Conservation (phyloP, 2,113 vertebrate species). For the Mugil cephalus region DNA sequence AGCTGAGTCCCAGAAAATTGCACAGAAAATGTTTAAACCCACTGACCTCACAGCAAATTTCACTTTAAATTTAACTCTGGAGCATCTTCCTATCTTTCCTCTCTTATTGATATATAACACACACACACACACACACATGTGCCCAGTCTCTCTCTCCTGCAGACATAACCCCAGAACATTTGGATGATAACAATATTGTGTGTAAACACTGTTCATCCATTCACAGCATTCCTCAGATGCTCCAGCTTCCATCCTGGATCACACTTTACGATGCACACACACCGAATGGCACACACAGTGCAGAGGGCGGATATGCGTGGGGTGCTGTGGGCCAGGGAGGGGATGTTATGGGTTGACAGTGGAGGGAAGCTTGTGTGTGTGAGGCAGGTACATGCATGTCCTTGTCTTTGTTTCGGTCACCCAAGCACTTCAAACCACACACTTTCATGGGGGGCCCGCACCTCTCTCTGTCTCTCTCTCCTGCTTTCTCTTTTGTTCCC, state of each 20-base stretch:
- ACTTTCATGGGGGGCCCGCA: slow-evolving; percentile 35
- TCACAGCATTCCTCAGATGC: slow-evolving; percentile 48
- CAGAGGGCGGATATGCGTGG: slow-evolving; percentile 53
- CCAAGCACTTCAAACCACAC: slow-evolving; percentile 43
- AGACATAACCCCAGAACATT: slow-evolving; percentile 25
- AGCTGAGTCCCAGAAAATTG: too few species aligned
- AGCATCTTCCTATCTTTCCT: neutral
- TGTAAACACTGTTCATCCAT: slow-evolving; percentile 46
- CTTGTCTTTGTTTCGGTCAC: slow-evolving; percentile 49
- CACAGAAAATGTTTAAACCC: too few species aligned
- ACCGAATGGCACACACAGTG: slow-evolving; percentile 2
- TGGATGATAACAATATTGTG: slow-evolving; percentile 41
- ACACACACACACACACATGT: slow-evolving; percentile 5
- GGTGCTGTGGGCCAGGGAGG: slow-evolving; percentile 45
- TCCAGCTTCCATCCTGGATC: slow-evolving; percentile 20
- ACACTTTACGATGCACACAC: slow-evolving; percentile 22
- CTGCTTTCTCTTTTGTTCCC: neutral
- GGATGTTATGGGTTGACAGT: slow-evolving; percentile 58
- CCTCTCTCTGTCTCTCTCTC: neutral
- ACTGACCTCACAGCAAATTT: too few species aligned
- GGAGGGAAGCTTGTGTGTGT: slow-evolving; percentile 20
- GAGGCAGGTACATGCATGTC: slow-evolving; percentile 62
- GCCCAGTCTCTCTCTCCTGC: neutral
- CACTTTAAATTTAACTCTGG: neutral
- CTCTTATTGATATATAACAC: slow-evolving; percentile 19